phyloP scores from a whole-genome alignment of 2,113 vertebrate species.

The Benitochromis conjunctus region DNA sequence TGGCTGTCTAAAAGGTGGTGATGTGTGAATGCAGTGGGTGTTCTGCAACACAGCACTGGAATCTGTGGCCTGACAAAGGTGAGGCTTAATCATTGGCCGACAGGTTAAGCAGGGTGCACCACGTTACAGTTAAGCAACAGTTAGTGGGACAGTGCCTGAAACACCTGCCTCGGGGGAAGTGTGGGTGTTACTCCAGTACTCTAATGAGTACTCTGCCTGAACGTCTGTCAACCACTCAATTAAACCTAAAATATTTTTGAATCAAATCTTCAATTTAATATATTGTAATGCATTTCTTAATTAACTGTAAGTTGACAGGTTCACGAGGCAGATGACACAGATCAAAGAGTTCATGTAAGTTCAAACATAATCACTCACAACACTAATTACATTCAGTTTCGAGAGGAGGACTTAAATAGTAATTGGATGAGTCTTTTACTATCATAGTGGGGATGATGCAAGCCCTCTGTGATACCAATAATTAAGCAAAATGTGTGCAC shows the following conservation, averaged over 20 bases:
- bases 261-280: background rate
- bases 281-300: background rate
- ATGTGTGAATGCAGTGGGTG: background rate
- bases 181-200: background rate
- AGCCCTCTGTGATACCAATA: background rate
- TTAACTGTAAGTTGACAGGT: background rate
- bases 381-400: background rate
- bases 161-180: background rate
- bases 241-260: background rate
- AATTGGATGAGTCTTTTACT: background rate
- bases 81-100: conserved; percentile 45
- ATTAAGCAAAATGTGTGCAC: background rate
- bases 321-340: background rate
- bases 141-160: background rate
- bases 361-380: background rate
- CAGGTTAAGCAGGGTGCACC: conserved; percentile 34
- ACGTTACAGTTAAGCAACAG: conserved; percentile 8
- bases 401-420: background rate
- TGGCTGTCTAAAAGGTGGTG: background rate
- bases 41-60: background rate
- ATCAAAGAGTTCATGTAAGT: background rate
- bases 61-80: background rate
- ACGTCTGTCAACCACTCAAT: background rate
- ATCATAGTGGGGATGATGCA: background rate
- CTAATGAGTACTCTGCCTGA: background rate